Evolutionary conservation across 2,113 vertebrate genomes (phyloP).

Genomic region (Ardeotis arabs): DNA sequence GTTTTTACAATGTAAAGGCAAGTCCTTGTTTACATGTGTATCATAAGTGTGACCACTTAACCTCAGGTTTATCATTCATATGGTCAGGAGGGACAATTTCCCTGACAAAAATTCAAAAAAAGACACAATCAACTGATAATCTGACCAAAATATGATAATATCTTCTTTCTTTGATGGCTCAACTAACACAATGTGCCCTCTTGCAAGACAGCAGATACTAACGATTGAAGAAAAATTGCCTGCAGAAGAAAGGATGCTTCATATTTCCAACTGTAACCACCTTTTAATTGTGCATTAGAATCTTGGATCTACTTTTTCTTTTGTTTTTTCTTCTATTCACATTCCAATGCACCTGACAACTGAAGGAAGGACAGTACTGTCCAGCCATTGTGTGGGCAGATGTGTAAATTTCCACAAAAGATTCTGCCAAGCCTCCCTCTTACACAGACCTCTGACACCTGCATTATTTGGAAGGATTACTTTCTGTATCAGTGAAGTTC

Average conservation of each 20-base stretch:
- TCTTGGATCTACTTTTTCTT: neutral
- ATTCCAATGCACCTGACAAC: conserved; percentile 61
- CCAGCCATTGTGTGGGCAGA: conserved; percentile 59
- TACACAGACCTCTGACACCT: conserved; percentile 49
- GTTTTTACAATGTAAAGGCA: neutral
- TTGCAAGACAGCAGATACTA: neutral
- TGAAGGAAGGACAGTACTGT: conserved; percentile 48
- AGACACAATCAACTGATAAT: neutral
- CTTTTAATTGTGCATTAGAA: neutral
- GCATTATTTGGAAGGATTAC: conserved; percentile 49
- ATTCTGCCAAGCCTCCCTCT: conserved; percentile 41
- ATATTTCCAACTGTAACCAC: neutral
- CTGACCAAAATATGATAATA: neutral
- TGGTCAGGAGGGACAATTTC: neutral
- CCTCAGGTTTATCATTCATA: neutral
- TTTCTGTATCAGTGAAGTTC: conserved; percentile 20
- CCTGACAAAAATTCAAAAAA: neutral
- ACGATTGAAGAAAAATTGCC: neutral
- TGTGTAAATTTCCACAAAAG: conserved; percentile 47
- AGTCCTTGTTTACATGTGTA: neutral
- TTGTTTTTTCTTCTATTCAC: neutral
- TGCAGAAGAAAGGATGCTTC: neutral
- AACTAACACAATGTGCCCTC: neutral
- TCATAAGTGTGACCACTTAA: neutral
- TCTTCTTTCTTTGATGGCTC: neutral